A percentile compares a stretch with the other conserved stretches of the same genome.
Evolutionary conservation across 2,113 vertebrate species (phyloP).

Genomic region (Gadus macrocephalus): DNA sequence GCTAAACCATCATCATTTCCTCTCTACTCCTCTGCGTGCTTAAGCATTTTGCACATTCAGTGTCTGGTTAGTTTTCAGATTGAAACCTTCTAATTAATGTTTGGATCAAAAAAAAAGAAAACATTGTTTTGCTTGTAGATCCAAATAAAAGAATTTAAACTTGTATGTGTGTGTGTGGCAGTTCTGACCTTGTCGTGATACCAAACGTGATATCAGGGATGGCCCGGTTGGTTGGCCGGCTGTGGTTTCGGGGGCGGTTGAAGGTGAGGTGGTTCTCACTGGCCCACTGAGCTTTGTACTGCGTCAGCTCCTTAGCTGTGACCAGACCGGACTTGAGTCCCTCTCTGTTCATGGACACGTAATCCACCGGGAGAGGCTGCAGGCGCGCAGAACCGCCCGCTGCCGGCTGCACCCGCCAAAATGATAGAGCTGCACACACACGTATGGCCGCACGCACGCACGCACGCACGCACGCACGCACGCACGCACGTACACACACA

Average conservation of each 20-base stretch:
- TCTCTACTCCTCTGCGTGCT: too few species aligned
- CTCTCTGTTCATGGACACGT: background rate
- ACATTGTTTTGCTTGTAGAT: too few species aligned
- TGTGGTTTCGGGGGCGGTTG: background rate
- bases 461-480: background rate
- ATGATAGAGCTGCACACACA: constrained; percentile 1
- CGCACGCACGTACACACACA: background rate
- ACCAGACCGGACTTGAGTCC: background rate
- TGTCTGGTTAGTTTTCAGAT: too few species aligned
- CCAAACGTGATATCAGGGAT: background rate
- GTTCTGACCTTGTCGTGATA: background rate
- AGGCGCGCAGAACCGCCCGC: background rate
- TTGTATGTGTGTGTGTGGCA: too few species aligned
- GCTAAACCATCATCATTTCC: too few species aligned
- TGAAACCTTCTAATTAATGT: too few species aligned
- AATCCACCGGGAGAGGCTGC: background rate
- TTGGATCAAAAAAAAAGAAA: too few species aligned
- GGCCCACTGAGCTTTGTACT: background rate
- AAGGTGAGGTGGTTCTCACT: background rate
- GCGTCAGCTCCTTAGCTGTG: background rate
- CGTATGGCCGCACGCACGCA: background rate
- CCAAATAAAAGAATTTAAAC: too few species aligned
- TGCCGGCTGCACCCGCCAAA: background rate
- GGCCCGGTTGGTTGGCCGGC: background rate
- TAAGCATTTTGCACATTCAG: too few species aligned